Base-by-base conservation (phyloP, 2,888 invertebrate genomes). In the Catocala sponsa region DNA sequence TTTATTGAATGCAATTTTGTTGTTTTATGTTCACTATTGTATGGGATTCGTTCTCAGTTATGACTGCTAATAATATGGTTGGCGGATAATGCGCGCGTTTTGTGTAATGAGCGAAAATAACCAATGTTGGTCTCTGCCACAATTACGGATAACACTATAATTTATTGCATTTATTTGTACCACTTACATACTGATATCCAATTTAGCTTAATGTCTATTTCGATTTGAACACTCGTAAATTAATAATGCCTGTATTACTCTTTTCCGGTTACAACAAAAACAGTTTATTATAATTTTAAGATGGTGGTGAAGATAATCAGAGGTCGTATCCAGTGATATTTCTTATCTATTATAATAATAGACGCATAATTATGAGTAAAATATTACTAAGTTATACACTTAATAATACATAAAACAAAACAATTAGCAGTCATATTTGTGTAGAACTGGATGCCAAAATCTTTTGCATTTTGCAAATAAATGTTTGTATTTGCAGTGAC, bases 11-110 rank as follows among this genome's bases (percentile, higher is more conserved):
- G 80, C 78, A 80, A 80, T 83, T 76, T 74, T 70, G 78, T 83
- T 80, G 71, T 78, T 75, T 78, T 72, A 74, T 74, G 72, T 74
- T 73, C 66, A 49, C 72, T 65, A 63, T 77, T 79, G 78, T 79
- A 80, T 80, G 76, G 78, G 72, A 78, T 77, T 76, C 74, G 73
- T 76, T 81, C 79, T 79, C 72, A 72, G 79, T 84, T 82, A 83
- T 77, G 81, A 78, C 78, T 80, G 84, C 79, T 85, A 84, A 82
- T 84, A 76, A 82, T 78, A 84, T 65, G 72, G 69, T 76, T 74
- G 64, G 75, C 55, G 66, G 67, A 66, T 75, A 75, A 79, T 75
- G 78, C 65, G 74, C 69, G 69, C 67, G 70, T 66, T 82, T 79
- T 79, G 78, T 80, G 64, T 80, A 76, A 80, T 79, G 72, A 81